Evolutionary conservation across 2,888 invertebrate species (phyloP), one percentile per base, ranked within the genome.

Genomic region (Perithous albicinctus): DNA sequence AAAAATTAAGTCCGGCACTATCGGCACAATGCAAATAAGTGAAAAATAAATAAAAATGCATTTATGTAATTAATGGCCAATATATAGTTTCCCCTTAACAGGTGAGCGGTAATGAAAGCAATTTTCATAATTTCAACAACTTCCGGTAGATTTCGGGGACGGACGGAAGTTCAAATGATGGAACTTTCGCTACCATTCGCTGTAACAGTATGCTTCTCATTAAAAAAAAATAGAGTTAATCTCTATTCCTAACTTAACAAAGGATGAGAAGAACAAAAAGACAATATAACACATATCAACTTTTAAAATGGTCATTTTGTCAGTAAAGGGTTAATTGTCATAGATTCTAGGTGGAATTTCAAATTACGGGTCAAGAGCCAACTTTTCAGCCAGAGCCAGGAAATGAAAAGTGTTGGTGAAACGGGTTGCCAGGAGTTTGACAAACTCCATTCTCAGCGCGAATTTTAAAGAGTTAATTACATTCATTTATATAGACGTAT

Each of bases 401-500:
- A 41, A 41, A 41, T 12, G n/a, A 41, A 41, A 41, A 41, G 41
- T 41, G 10, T 41, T 41, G 3, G 41, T 12, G 41, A 12, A 41
- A n/a, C 41, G 41, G 12, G 41, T 12, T 12, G 12, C 41, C 10
- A n/a, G 41, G n/a, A n/a, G 41, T 3, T 41, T 41, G 41, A n/a
- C 41, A 41, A 41, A n/a, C 41, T 41, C 41, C 12, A 41, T 59
- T 35, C 59, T 15, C 41, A n/a, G 35, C 32, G 35, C 32, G 15
- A 35, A 35, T 2, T 4, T 32, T 32, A 32, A 59, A 5, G 35
- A 18, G 35, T 15, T 18, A 59, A 59, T 59, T 7, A 59, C n/a
- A 59, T 59, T 15, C 59, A 59, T 59, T 32, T 59, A 15, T 38
- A 32, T 59, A 41, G n/a, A 41, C 38, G 10, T 35, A 6, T 2